A percentile compares a stretch with the other conserved stretches of the same genome.
Evolutionary conservation across 2,888 invertebrate species (phyloP).

Genomic region (Acronicta psi): DNA sequence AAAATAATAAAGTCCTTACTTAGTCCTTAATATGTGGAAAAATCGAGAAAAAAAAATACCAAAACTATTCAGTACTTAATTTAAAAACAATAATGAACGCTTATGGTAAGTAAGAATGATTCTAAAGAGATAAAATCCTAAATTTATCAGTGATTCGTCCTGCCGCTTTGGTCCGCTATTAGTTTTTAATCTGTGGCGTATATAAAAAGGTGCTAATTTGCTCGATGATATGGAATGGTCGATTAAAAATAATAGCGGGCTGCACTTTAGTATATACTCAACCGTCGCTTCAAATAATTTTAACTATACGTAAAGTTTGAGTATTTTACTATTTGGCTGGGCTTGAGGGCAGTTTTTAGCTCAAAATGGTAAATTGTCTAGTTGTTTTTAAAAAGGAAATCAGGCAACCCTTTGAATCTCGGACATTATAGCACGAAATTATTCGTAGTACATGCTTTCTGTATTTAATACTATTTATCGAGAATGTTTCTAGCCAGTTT

Average conservation of each 20-base stretch:
- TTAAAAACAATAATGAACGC: conserved; percentile 78
- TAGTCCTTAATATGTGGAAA: conserved; percentile 78
- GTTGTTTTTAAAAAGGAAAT: too few species aligned
- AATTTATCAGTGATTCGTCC: conserved; percentile 77
- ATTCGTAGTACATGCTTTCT: too few species aligned
- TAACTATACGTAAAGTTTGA: conserved; percentile 44
- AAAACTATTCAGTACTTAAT: conserved; percentile 86
- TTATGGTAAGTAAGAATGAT: conserved; percentile 73
- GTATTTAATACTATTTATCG: too few species aligned
- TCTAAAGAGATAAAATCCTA: conserved; percentile 66
- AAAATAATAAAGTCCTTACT: conserved; percentile 75
- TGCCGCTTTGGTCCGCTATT: conserved; percentile 59
- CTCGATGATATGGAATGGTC: conserved; percentile 38
- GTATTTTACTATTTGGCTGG: conserved; percentile 36
- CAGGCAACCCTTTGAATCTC: too few species aligned
- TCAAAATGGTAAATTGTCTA: background rate
- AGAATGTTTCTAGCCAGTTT: too few species aligned
- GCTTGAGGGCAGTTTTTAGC: conserved; percentile 28
- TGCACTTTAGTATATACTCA: conserved; percentile 45
- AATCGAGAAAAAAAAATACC: conserved; percentile 67
- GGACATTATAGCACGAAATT: too few species aligned
- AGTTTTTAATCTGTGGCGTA: conserved; percentile 54
- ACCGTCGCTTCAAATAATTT: conserved; percentile 49
- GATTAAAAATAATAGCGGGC: conserved; percentile 62
- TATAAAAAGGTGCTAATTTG: conserved; percentile 68